phyloP scores from a whole-genome alignment of 2,888 invertebrate species.

The Yponomeuta cagnagella region DNA sequence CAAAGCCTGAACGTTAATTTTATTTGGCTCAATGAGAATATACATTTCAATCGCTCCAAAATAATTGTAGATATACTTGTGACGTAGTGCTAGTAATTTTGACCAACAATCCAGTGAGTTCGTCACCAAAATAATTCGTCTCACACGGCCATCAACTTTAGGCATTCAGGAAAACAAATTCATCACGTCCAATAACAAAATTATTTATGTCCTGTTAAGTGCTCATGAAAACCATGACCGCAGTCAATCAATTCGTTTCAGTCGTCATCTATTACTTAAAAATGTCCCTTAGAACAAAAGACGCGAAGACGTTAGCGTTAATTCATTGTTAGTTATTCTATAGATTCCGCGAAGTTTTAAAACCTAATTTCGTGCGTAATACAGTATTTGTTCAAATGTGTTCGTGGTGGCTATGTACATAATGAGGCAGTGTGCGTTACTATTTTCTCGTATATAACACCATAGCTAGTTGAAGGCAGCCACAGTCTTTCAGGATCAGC shows the following conservation, averaged over 20 bases:
- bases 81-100: background rate
- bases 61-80: too few species aligned
- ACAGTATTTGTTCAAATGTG: constrained; percentile 20
- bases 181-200: background rate
- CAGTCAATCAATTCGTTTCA: background rate
- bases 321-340: background rate
- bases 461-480: background rate
- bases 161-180: background rate
- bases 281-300: background rate
- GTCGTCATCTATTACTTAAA: background rate
- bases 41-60: too few species aligned
- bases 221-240: background rate
- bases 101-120: background rate
- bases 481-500: background rate
- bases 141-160: background rate
- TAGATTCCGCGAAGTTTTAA: background rate
- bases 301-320: background rate
- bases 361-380: constrained; percentile 20
- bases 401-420: background rate
- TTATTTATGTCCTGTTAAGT: background rate
- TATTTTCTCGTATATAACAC: background rate
- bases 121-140: background rate
- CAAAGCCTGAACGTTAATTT: too few species aligned
- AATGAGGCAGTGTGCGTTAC: background rate
- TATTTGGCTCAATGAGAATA: too few species aligned